Percentiles rank a stretch among this genome's conserved stretches.
phyloP scores from a whole-genome alignment of 1,140 invertebrate species.

The Heliconius eleuchia region DNA sequence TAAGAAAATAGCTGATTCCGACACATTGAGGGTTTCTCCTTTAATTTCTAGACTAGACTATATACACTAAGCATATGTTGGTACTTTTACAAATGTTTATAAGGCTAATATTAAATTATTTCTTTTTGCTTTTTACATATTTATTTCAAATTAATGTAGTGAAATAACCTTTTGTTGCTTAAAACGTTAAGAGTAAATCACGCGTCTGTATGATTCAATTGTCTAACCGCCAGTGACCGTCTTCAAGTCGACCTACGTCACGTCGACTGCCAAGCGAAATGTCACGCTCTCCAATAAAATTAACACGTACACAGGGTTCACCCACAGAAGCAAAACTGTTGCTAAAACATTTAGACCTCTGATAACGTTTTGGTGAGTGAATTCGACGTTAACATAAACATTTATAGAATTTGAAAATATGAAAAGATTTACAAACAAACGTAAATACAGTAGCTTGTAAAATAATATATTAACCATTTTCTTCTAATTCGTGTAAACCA shows the following conservation, averaged over 20 bases:
- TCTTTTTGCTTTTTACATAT: background rate
- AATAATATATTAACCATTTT: background rate
- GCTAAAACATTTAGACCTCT: slow-evolving; percentile 29
- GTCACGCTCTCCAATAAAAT: slow-evolving; percentile 56
- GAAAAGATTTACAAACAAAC: background rate
- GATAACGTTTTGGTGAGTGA: slow-evolving; percentile 26
- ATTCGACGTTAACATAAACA: slow-evolving; percentile 20
- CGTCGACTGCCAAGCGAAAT: slow-evolving; percentile 43
- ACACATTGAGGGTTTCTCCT: no score
- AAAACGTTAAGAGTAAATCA: slow-evolving; percentile 41
- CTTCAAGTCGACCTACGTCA: slow-evolving; percentile 64
- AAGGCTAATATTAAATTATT: background rate
- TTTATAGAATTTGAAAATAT: background rate
- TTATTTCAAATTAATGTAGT: slow-evolving; percentile 1
- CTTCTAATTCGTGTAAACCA: background rate
- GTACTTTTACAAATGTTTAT: background rate
- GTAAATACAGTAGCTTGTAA: no score
- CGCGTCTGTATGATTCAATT: slow-evolving; percentile 67
- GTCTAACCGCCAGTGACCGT: slow-evolving; percentile 54
- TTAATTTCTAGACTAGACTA: no score
- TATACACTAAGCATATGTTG: background rate
- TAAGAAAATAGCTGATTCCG: no score
- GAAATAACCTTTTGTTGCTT: slow-evolving; percentile 12
- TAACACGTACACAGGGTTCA: slow-evolving; percentile 50
- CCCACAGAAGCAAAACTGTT: slow-evolving; percentile 42